Conservation (phyloP, 2,888 invertebrate genomes). For the Poecilobothrus nobilitatus region DNA sequence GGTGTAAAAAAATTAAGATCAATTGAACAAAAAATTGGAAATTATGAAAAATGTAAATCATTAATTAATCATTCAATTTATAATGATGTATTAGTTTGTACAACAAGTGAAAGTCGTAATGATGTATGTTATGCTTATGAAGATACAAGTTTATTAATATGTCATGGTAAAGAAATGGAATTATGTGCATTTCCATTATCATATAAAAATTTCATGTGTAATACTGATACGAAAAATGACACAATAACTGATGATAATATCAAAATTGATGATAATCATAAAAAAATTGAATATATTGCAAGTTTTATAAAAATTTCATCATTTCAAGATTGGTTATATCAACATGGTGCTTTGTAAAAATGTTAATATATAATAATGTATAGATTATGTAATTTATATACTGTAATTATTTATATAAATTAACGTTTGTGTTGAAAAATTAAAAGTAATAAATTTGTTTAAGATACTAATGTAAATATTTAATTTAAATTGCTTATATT, state of each 20-base stretch:
- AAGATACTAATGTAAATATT: no score
- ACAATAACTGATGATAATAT: neutral
- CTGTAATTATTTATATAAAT: no score
- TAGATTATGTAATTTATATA: no score
- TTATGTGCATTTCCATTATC: neutral
- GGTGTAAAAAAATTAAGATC: neutral
- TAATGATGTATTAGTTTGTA: neutral
- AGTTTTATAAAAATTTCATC: neutral
- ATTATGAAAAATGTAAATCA: neutral
- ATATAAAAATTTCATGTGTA: neutral
- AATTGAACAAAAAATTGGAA: neutral
- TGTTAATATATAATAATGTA: no score
- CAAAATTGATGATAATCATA: neutral
- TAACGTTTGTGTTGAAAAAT: no score
- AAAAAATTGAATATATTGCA: neutral
- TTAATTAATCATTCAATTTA: neutral
- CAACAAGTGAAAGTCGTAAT: neutral
- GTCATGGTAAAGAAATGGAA: neutral
- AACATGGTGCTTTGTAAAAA: neutral
- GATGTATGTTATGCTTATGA: neutral
- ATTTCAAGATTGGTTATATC: neutral
- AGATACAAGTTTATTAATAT: neutral
- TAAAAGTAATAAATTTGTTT: no score
- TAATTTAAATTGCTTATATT: no score
- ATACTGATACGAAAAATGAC: no score